Percentiles rank a stretch among this genome's conserved stretches.
Conservation (phyloP, 2,113 vertebrate genomes). For the Alosa alosa region DNA sequence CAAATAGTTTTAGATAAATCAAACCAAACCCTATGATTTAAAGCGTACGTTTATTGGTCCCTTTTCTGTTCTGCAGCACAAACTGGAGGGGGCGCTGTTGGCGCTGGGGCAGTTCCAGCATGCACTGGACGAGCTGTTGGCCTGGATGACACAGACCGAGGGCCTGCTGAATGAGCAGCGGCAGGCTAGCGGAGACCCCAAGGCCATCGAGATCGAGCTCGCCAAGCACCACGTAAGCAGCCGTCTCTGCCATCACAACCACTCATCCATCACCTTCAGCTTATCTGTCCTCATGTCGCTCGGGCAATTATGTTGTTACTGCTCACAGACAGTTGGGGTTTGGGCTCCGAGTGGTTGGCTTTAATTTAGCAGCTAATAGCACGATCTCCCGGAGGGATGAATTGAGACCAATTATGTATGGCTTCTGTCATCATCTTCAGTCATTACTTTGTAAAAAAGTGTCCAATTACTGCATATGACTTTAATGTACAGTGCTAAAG, state of each 20-base stretch:
- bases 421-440: not conserved
- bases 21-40: not conserved
- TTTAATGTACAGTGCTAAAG: not conserved
- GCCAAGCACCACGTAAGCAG: conserved; percentile 94
- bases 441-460: too few relatives aligned
- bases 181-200: conserved; percentile 89
- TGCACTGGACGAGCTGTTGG: conserved; percentile 90
- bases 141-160: conserved; percentile 93
- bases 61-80: conserved; percentile 80
- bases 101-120: conserved; percentile 97
- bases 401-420: not conserved
- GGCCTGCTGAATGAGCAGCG: conserved; percentile 90
- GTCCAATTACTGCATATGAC: too few relatives aligned
- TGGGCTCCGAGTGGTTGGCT: not conserved
- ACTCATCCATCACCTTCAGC: not conserved
- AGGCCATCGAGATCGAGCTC: conserved; percentile 95
- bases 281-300: not conserved
- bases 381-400: not conserved
- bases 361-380: not conserved
- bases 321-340: not conserved
- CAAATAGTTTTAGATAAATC: not conserved
- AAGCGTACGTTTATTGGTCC: conserved; percentile 48
- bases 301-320: not conserved
- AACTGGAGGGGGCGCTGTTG: conserved; percentile 91
- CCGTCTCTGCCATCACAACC: not conserved